Evolutionary conservation across 2,888 invertebrate species (phyloP).

Genomic region (Mylabris sibirica): DNA sequence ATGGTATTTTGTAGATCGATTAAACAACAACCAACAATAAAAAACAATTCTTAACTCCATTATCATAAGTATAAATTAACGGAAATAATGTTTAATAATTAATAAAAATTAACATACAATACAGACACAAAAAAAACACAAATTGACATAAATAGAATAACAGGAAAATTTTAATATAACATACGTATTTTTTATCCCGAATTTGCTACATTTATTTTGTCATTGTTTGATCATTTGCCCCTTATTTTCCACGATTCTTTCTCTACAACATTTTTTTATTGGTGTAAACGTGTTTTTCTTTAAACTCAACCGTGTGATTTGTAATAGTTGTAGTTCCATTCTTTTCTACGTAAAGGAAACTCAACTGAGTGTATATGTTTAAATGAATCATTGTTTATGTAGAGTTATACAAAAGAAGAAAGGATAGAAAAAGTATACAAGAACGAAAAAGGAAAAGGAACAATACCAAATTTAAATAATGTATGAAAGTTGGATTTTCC

Average conservation of each 20-base stretch:
- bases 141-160: neutral
- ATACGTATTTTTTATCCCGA: no score
- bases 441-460: neutral
- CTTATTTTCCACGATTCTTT: neutral
- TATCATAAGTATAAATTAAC: neutral
- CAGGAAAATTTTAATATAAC: no score
- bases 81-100: neutral
- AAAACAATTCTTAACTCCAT: neutral
- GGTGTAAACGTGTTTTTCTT: neutral
- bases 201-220: neutral
- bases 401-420: neutral
- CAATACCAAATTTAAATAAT: neutral
- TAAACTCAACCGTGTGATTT: constrained; percentile 6
- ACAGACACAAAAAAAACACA: neutral
- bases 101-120: neutral
- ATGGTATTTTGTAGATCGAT: neutral
- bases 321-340: neutral
- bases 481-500: neutral
- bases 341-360: neutral
- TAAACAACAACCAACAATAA: neutral
- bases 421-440: no score
- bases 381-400: neutral
- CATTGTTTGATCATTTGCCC: neutral
- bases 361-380: neutral
- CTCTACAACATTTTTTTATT: no score